Conservation (phyloP, 2,113 vertebrate genomes). For the Nothobranchius kuhntae region DNA sequence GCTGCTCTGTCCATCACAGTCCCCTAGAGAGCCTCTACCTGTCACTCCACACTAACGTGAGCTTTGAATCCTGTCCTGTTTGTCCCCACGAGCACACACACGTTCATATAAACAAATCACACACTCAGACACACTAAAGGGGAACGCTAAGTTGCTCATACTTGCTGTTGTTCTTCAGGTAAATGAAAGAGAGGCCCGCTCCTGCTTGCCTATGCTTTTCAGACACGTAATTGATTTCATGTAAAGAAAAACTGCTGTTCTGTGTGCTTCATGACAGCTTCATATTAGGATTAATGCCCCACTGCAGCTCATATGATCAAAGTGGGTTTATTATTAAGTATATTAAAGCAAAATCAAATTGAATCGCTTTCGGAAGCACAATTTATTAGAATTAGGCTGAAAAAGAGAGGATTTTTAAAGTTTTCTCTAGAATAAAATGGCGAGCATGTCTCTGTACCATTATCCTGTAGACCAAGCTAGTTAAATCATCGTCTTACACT, state of each 20-base stretch:
- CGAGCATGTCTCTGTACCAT: too few species aligned
- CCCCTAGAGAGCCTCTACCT: conserved; percentile 68
- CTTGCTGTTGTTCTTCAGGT: conserved; percentile 18
- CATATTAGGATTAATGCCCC: conserved; percentile 16
- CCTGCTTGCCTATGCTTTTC: neutral
- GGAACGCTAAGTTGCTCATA: conserved; percentile 6
- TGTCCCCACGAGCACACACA: conserved; percentile 43
- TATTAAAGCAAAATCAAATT: neutral
- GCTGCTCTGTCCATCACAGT: conserved; percentile 71
- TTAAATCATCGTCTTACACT: too few species aligned
- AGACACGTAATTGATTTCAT: conserved; percentile 23
- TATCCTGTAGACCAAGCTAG: too few species aligned
- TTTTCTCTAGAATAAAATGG: too few species aligned
- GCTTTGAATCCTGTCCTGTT: conserved; percentile 53
- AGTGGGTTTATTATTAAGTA: neutral
- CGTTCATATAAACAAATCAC: conserved; percentile 53
- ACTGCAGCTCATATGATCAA: conserved; percentile 6
- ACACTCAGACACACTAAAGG: neutral
- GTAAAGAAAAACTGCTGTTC: conserved; percentile 22
- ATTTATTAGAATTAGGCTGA: neutral
- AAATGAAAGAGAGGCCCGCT: conserved; percentile 24
- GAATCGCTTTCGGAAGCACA: neutral
- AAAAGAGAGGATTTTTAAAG: too few species aligned
- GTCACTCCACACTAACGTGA: conserved; percentile 62
- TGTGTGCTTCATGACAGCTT: conserved; percentile 1